Conservation (phyloP, 1,140 invertebrate species). For the Diprion similis region DNA sequence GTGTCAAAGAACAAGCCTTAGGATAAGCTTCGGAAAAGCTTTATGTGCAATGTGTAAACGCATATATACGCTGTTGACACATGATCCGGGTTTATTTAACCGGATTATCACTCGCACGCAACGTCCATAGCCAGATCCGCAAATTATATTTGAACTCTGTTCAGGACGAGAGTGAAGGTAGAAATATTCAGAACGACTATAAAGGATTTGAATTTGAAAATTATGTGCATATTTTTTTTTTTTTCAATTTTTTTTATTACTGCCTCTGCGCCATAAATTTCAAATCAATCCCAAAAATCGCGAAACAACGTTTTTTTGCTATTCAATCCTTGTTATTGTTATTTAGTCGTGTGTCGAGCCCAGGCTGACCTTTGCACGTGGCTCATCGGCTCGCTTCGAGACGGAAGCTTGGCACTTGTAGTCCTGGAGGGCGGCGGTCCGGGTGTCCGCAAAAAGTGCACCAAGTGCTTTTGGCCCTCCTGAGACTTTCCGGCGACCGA, state of each 20-base stretch:
- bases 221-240: neutral
- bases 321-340: no score
- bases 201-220: neutral
- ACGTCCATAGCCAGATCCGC: no score
- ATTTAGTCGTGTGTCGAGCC: conserved; percentile 88
- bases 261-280: neutral
- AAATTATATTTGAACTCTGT: no score
- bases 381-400: conserved; percentile 83
- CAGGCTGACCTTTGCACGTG: conserved; percentile 80
- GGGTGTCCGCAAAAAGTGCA: conserved; percentile 44
- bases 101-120: no score
- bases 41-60: no score
- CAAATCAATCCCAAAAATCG: neutral
- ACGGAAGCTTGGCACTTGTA: conserved; percentile 84
- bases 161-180: no score
- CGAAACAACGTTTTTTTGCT: no score
- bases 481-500: neutral
- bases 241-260: neutral
- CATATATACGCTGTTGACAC: no score
- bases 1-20: no score
- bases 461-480: conserved; percentile 34
- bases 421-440: conserved; percentile 75
- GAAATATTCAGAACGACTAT: no score
- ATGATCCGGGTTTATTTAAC: no score
- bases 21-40: no score